Evolutionary conservation across 2,113 vertebrate genomes (phyloP), one percentile per base, ranked within the genome.

Genomic region (Carassius gibelio): DNA sequence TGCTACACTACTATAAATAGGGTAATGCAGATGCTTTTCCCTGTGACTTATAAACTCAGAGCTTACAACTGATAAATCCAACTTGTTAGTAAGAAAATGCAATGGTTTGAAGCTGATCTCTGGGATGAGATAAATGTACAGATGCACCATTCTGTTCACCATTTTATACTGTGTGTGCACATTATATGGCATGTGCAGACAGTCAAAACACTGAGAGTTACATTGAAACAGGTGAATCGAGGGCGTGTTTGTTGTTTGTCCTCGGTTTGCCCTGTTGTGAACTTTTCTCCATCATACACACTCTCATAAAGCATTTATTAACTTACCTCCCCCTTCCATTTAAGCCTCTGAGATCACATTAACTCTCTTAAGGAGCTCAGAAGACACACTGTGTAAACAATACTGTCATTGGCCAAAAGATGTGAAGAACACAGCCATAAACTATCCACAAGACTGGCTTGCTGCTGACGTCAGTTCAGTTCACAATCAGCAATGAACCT

Each of bases 41-140:
- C 42, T 62, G 59, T 81, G 61, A 81, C 38, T 66, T 45, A 64
- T 64, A 42, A 42, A 76, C 75, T 76, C 75, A 21, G 14, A 55
- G 75, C 50, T 76, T 76, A 76, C 19, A 17, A n/a, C 36, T 45
- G 77, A 80, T 80, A 62, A 80, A 64, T 81, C n/a, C 78, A 66
- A 30, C 61, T 50, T 36, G 30, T 2, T 38, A 55, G 30, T 5
- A 62, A 62, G 19, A 79, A 42, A 62, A 42, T 38, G 21, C 57
- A 45, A 23, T 42, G 30, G 19, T 42, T 30, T 76, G 50, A 34
- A 55, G 26, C 23, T 76, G 38, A 75, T 75, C n/a, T 75, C 72
- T 14, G 10, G 72, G 21, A 14, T 75, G 42, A 13, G 14, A 75
- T 76, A 17, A 76, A 76, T 26, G 7, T 34, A 23, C 72, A 75